phyloP scores from a whole-genome alignment of 2,797 vertebrate genomes.

The Garrulus glandarius region DNA sequence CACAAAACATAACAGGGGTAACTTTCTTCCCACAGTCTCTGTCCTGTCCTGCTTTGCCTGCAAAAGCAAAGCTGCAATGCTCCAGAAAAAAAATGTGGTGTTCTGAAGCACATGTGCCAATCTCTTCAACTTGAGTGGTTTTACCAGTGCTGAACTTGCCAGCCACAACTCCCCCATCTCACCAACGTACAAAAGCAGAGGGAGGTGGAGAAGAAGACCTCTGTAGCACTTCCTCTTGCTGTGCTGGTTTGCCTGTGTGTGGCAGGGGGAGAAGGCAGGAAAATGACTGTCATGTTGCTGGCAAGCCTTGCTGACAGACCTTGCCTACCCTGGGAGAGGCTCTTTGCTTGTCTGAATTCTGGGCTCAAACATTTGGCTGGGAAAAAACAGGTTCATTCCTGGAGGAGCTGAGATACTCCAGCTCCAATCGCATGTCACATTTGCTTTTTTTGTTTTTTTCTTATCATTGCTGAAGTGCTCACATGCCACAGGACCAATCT shows the following conservation, averaged over 20 bases:
- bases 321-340: not conserved
- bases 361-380: not conserved
- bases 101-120: not conserved
- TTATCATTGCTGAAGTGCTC: not conserved
- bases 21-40: not conserved
- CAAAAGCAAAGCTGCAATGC: not conserved
- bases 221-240: not conserved
- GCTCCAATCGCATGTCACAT: not conserved
- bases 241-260: rapidly evolving
- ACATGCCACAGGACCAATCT: not conserved
- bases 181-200: not conserved
- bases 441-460: not conserved
- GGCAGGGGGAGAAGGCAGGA: not conserved
- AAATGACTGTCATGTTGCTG: rapidly evolving
- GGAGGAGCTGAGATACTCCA: not conserved
- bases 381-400: not conserved
- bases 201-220: not conserved
- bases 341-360: not conserved
- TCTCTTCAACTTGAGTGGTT: not conserved
- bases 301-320: not conserved
- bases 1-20: not conserved
- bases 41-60: not conserved
- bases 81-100: not conserved
- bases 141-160: not conserved
- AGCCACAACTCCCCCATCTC: not conserved